phyloP scores from a whole-genome alignment of 2,888 invertebrate genomes.

The Malthinus flaveolus region DNA sequence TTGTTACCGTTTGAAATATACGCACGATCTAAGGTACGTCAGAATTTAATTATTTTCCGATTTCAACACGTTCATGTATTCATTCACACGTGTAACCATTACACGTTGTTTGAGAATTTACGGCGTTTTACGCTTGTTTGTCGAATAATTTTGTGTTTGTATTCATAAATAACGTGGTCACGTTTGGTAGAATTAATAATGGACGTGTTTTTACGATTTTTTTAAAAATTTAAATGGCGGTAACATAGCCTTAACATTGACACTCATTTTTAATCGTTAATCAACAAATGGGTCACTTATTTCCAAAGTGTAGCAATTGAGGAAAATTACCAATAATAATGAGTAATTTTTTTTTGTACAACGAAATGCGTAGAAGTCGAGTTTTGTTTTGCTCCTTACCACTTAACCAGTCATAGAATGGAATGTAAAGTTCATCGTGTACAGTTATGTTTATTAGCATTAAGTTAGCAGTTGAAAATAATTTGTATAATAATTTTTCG shows the following conservation, averaged over 20 bases:
- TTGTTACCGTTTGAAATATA: conserved; percentile 36
- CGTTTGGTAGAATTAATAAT: background rate
- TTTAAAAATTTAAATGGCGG: conserved; percentile 1
- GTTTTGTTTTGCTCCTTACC: no score
- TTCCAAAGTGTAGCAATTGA: background rate
- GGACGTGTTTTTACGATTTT: no score
- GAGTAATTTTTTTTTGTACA: background rate
- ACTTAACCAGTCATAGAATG: background rate
- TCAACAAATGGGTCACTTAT: conserved; percentile 2
- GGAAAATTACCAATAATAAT: background rate
- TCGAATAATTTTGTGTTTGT: no score
- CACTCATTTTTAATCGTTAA: background rate
- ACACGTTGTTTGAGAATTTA: background rate
- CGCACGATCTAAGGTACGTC: conserved; percentile 33
- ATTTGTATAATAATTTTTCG: no score
- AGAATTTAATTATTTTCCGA: conserved; percentile 26
- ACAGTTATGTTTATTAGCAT: background rate
- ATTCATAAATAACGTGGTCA: no score
- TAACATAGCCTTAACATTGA: conserved; percentile 5
- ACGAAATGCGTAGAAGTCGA: no score
- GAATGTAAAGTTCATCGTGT: conserved; percentile 1
- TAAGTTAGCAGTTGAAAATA: no score
- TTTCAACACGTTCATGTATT: conserved; percentile 26
- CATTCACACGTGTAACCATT: conserved; percentile 32
- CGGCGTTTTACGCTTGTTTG: background rate